phyloP scores from a whole-genome alignment of 2,113 vertebrate genomes.

The Gadus chalcogrammus region DNA sequence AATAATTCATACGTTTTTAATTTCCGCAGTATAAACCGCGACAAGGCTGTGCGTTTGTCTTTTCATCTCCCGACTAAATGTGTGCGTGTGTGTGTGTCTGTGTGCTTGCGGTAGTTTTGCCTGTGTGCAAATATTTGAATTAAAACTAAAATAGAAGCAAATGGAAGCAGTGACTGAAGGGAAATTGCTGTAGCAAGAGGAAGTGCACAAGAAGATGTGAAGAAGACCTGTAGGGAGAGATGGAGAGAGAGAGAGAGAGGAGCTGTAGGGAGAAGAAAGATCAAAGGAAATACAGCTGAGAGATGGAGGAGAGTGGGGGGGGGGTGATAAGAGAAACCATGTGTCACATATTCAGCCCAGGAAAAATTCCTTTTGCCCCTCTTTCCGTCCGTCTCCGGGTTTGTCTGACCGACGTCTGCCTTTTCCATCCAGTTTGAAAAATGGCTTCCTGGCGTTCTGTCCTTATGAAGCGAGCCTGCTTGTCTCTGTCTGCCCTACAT shows the following conservation, averaged over 20 bases:
- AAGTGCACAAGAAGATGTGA: neutral
- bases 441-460: no score
- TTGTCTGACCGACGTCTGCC: neutral
- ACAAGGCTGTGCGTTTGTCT: no score
- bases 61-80: no score
- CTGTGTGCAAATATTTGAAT: no score
- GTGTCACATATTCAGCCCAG: slow-evolving; percentile 1
- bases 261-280: neutral
- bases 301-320: neutral
- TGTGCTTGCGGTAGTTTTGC: no score
- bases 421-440: neutral
- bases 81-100: no score
- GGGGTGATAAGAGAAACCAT: neutral
- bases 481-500: neutral
- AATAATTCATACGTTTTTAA: no score
- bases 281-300: neutral
- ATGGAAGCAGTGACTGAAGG: no score
- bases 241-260: neutral
- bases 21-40: no score
- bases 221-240: neutral
- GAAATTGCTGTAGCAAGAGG: neutral
- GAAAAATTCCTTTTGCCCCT: neutral
- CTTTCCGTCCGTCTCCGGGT: neutral
- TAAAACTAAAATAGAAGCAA: no score
- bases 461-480: neutral